A percentile compares a stretch with the other conserved stretches of the same genome.
Evolutionary conservation across 2,113 vertebrate species (phyloP).

Genomic region (Salvator merianae): DNA sequence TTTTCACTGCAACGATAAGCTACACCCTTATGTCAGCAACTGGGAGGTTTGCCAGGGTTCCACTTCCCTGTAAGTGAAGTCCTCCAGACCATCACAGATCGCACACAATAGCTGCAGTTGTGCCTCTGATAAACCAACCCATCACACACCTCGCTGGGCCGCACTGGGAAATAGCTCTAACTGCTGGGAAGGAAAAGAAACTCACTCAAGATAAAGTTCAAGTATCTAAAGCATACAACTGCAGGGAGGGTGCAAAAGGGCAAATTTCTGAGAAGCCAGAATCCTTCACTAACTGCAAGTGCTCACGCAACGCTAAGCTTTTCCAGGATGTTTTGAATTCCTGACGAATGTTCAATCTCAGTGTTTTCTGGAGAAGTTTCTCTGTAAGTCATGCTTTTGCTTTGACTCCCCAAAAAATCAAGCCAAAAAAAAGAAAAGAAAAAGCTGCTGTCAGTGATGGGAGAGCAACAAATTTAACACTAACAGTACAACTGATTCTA

Average conservation of each 20-base stretch:
- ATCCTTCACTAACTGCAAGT: neutral
- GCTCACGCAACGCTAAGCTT: conserved; percentile 27
- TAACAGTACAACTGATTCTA: neutral
- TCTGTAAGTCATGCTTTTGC: neutral
- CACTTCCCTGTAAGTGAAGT: conserved; percentile 9
- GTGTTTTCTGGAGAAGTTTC: conserved; percentile 15
- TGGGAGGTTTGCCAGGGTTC: conserved; percentile 16
- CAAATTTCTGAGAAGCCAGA: conserved; percentile 13
- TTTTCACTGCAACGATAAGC: conserved; percentile 28
- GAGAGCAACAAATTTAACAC: too few species aligned
- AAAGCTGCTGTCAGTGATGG: too few species aligned
- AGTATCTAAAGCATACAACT: neutral
- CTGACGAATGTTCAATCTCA: neutral
- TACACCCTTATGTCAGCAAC: neutral
- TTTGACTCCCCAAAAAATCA: neutral
- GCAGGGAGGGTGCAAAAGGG: neutral
- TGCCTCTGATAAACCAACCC: neutral
- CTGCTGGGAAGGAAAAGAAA: neutral
- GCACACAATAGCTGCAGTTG: neutral
- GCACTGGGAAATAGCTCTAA: neutral
- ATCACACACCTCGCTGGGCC: neutral
- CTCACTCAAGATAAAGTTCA: neutral
- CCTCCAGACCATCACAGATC: neutral
- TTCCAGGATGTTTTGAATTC: conserved; percentile 44
- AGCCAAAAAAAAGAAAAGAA: too few species aligned